phyloP scores from a whole-genome alignment of 2,797 vertebrate genomes.

The Rousettus madagascariensis region DNA sequence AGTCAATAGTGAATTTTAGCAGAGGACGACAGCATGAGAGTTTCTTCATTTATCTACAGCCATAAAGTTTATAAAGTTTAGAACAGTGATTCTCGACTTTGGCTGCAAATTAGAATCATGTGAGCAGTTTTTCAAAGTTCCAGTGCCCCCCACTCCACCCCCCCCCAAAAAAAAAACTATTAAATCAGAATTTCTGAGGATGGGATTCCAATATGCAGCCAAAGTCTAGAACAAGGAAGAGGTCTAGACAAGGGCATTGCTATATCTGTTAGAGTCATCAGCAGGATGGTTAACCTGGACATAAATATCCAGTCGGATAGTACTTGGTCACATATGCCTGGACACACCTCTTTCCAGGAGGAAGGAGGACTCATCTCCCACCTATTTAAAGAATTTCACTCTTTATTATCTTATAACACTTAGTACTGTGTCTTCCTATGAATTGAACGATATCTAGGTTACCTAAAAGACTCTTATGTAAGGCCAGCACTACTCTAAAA shows the following conservation, averaged over 20 bases:
- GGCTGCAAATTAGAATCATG: conserved; percentile 9
- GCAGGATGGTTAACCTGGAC: not conserved
- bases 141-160: not conserved
- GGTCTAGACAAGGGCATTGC: not conserved
- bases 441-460: not conserved
- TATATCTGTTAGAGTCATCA: conserved; percentile 14
- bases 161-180: not conserved
- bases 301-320: not conserved
- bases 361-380: not conserved
- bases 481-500: not conserved
- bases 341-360: not conserved
- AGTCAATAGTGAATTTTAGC: conserved; percentile 32
- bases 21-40: not conserved
- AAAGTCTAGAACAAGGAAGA: not conserved
- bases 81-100: not conserved
- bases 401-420: not conserved
- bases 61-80: not conserved
- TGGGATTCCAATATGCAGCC: not conserved
- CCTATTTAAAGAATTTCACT: not conserved
- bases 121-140: conserved; percentile 17
- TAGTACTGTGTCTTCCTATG: not conserved
- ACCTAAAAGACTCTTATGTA: not conserved
- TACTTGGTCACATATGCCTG: not conserved
- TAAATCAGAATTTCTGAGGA: conserved; percentile 7
- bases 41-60: conserved; percentile 25